A percentile compares a stretch with the other conserved stretches of the same genome.
Evolutionary conservation across 2,888 invertebrate genomes (phyloP).

Genomic region (Drosophila demipolita): DNA sequence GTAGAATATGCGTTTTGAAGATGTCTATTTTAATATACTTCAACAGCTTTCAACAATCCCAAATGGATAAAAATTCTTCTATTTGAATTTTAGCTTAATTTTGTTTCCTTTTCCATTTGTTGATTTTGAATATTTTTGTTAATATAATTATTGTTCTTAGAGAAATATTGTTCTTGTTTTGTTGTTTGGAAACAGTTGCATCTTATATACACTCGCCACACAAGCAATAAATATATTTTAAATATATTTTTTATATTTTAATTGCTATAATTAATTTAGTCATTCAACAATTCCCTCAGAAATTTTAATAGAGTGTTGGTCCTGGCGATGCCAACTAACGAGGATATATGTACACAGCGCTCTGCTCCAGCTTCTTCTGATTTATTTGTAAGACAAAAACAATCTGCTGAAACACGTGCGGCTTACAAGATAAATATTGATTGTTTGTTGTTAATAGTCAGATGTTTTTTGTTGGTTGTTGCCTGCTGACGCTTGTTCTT

Average conservation of each 20-base stretch:
- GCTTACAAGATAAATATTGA: constrained; percentile 78
- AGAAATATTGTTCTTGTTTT: background rate
- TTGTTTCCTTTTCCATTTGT: background rate
- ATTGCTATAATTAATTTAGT: background rate
- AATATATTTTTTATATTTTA: background rate
- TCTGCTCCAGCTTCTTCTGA: constrained; percentile 1
- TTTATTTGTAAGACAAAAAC: constrained; percentile 35
- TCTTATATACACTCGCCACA: background rate
- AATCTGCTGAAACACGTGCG: constrained; percentile 64
- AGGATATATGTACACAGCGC: constrained; percentile 37
- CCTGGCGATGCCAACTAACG: constrained; percentile 24
- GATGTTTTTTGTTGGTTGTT: constrained; percentile 35
- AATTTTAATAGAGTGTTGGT: constrained; percentile 9
- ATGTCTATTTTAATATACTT: background rate
- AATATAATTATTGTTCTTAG: background rate
- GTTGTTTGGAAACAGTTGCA: background rate
- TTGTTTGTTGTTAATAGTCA: constrained; percentile 56
- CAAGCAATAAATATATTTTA: background rate
- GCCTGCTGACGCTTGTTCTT: constrained; percentile 25
- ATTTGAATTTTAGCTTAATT: background rate
- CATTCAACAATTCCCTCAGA: constrained; percentile 4
- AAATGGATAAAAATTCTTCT: background rate
- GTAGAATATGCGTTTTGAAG: background rate
- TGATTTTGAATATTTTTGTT: background rate
- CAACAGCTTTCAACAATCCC: background rate